These are phyloP conservation scores for Drosophila ochracea DNA, from an alignment of 2,888 invertebrate species.

Conservation along the genomic window DNA sequence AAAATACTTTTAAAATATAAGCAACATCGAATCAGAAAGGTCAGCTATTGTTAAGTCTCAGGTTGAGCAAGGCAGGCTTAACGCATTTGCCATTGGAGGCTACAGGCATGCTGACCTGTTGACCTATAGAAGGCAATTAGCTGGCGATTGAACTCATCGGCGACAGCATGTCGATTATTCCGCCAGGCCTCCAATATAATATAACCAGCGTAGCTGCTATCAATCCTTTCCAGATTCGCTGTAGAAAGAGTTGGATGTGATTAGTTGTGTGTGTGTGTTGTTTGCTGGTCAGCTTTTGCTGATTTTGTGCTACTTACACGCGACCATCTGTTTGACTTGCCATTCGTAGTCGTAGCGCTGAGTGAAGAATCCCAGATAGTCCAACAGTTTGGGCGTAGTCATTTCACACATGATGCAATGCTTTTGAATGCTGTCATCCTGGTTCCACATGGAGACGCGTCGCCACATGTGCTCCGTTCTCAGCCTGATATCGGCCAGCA, in stretches of 20 bases:
- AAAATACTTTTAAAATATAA: background rate
- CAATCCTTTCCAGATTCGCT: slow-evolving; percentile 22
- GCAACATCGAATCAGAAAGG: background rate
- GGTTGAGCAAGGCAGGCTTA: no score
- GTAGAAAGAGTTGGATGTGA: background rate
- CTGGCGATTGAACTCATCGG: slow-evolving; percentile 28
- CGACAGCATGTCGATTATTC: slow-evolving; percentile 40
- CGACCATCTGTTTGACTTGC: slow-evolving; percentile 66
- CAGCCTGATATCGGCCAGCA: slow-evolving; percentile 7
- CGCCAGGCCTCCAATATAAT: slow-evolving; percentile 29
- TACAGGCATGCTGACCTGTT: background rate
- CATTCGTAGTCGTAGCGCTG: slow-evolving; percentile 56
- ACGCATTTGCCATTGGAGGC: no score
- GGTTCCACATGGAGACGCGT: slow-evolving; percentile 39
- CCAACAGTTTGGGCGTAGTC: slow-evolving; percentile 8
- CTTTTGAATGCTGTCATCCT: slow-evolving; percentile 23
- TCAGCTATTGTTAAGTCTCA: background rate
- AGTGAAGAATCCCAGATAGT: slow-evolving; percentile 37
- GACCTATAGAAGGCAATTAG: background rate
- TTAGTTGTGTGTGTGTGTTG: background rate
- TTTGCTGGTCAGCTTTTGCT: background rate
- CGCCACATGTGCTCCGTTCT: slow-evolving; percentile 29
- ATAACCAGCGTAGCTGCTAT: background rate
- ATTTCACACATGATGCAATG: slow-evolving; percentile 13
- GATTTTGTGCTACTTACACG: slow-evolving; percentile 41